Evolutionary conservation across 2,888 invertebrate genomes (phyloP).

Genomic region (Zhengitettix transpicula): DNA sequence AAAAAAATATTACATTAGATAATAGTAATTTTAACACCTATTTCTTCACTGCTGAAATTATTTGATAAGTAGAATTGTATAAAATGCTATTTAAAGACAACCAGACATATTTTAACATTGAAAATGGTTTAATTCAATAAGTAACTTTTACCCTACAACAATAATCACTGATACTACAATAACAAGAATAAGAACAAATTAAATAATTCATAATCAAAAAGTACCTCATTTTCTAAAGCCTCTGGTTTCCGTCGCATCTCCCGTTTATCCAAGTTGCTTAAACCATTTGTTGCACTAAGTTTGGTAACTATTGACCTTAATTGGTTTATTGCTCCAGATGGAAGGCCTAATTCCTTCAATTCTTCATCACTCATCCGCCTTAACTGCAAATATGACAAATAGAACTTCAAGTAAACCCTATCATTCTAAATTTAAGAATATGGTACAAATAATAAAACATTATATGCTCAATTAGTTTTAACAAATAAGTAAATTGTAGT

Average conservation of each 20-base stretch:
- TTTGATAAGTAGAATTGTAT: too few relatives aligned
- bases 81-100: too few relatives aligned
- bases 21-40: too few relatives aligned
- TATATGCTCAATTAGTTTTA: not conserved
- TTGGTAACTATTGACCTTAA: constrained; percentile 38
- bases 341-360: constrained; percentile 36
- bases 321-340: constrained; percentile 33
- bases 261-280: constrained; percentile 6
- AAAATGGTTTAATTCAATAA: not conserved
- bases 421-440: not conserved
- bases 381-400: constrained; percentile 26
- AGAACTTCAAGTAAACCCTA: not conserved
- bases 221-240: not conserved
- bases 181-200: not conserved
- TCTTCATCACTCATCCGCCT: constrained; percentile 45
- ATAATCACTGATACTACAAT: not conserved
- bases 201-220: not conserved
- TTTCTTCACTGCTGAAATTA: too few relatives aligned
- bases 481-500: too few relatives aligned
- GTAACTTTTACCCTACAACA: not conserved
- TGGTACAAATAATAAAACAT: not conserved
- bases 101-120: too few relatives aligned
- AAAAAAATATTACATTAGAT: too few relatives aligned
- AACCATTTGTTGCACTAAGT: constrained; percentile 8
- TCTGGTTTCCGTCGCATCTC: not conserved